Conservation (phyloP, 2,888 invertebrate species). For the Drosophila kokeensis region DNA sequence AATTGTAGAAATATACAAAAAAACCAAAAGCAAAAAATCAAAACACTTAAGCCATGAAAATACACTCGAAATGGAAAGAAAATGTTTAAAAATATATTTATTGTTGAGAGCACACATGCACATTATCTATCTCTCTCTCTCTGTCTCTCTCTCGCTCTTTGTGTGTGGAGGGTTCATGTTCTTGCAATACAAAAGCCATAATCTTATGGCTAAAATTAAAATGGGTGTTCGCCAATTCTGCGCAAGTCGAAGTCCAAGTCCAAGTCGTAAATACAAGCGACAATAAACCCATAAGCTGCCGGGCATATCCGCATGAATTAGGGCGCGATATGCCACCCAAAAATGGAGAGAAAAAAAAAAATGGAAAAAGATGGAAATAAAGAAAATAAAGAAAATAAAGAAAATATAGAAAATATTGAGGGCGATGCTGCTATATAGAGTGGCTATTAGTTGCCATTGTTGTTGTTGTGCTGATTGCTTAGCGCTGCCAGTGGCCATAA, state of each 20-base stretch:
- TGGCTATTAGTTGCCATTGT: slow-evolving; percentile 51
- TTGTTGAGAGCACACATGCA: slow-evolving; percentile 5
- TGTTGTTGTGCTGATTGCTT: slow-evolving; percentile 65
- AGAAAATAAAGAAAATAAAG: slow-evolving; percentile 33
- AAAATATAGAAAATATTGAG: slow-evolving; percentile 52
- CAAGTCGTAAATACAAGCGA: slow-evolving; percentile 73
- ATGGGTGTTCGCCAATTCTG: slow-evolving; percentile 77
- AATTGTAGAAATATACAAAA: not conserved
- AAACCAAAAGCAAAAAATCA: too few species aligned
- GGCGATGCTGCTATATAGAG: slow-evolving; percentile 40
- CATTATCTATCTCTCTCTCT: not conserved
- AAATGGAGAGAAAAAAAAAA: slow-evolving; percentile 2
- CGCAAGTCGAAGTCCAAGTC: slow-evolving; percentile 61
- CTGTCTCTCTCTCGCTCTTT: not conserved
- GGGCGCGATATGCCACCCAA: slow-evolving; percentile 22
- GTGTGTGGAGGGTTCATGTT: slow-evolving; percentile 29
- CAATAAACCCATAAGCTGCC: slow-evolving; percentile 78
- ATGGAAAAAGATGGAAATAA: slow-evolving; percentile 7
- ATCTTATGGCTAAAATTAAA: slow-evolving; percentile 76
- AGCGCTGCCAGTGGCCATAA: slow-evolving; percentile 73
- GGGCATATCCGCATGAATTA: slow-evolving; percentile 63
- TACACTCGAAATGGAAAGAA: not conserved
- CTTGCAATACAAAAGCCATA: slow-evolving; percentile 64
- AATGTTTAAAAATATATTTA: not conserved
- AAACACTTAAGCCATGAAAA: not conserved